Evolutionary conservation across 2,888 invertebrate species (phyloP), one percentile per base, ranked within the genome.

Genomic region (Diplolepis rosae): DNA sequence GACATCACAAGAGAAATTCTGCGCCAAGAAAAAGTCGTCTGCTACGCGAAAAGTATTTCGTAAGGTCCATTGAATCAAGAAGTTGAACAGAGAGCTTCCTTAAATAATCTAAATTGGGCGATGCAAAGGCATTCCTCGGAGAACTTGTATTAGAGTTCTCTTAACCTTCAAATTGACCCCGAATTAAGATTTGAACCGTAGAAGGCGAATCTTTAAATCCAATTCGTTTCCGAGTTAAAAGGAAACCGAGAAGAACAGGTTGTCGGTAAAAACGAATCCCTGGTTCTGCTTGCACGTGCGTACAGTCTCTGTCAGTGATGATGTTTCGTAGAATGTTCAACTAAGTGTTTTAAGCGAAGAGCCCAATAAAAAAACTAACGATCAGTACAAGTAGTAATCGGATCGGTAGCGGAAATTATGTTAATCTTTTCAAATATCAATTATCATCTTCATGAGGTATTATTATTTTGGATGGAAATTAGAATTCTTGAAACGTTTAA

Each of bases 81-180:
- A 22, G 13, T 35, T 61, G 22, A 61, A 61, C 61, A 61, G 22
- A 56, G 39, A 61, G 35, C 61, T 61, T 61, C 35, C 61, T 39
- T 39, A 61, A 61, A 35, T 61, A 7, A 61, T 73, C 74, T 77
- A 79, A 78, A 79, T 79, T 70, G 75, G 76, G 74, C 67, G 69
- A 28, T 51, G 35, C 28, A 50, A 15, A 28, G 32, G 28, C 13
- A n/a, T 32, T 48, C 24, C 35, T 32, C 18, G 51, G 18, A 42
- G 39, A 18, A 54, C 35, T 50, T 52, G 24, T 13, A n/a, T 6
- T n/a, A 1, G 76, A 74, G 78, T 80, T 81, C 80, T 72, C 80
- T 81, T 81, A 80, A 81, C 81, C 81, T 81, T 74, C 71, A 70
- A 80, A 80, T 77, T 81, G 77, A 77, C 75, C 76, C 76, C 69